Evolutionary conservation across 2,888 invertebrate species (phyloP), one percentile per base, ranked within the genome.

Genomic region (Erebia ligea): DNA sequence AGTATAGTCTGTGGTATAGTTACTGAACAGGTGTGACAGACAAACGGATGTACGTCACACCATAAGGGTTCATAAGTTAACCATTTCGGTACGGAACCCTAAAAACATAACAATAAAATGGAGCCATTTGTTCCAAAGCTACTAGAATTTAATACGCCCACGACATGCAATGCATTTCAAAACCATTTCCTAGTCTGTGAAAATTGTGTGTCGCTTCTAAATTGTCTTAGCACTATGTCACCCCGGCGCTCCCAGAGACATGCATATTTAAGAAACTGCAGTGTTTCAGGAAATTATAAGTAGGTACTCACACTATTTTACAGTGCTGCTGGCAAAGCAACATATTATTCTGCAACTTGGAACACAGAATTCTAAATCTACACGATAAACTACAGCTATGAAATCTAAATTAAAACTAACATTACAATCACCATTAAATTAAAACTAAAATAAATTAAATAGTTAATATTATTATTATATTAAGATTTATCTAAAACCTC

Each of bases 181-280:
- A 62, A 62, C 62, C 48, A 48, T 48, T 62, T 62, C 62, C 62
- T 62, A 62, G 62, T 21, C 48, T 5, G 21, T 13, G 45, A 62
- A 21, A 62, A 62, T 61, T 19, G 62, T 61, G 19, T 62, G 48
- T 15, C 62, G 19, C 21, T 48, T 62, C 62, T 62, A 62, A 62
- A 62, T 62, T 62, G 62, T 62, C 45, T 19, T 21, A 61, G 62
- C 45, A 45, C 62, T 62, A 48, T 45, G 62, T 62, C 62, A 59
- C 21, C 62, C 45, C 45, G 62, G 3, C 62, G 45, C 48, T 61
- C 45, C 8, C 45, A 45, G 62, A 25, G 15, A 62, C 62, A 62
- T 62, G 62, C 62, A 62, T 62, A 62, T 62, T 61, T 61, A 61
- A 62, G 62, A 62, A 62, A 62, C 45, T 45, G 62, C 62, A 62